Conservation (phyloP, 2,113 vertebrate species). For the Megalops atlanticus region DNA sequence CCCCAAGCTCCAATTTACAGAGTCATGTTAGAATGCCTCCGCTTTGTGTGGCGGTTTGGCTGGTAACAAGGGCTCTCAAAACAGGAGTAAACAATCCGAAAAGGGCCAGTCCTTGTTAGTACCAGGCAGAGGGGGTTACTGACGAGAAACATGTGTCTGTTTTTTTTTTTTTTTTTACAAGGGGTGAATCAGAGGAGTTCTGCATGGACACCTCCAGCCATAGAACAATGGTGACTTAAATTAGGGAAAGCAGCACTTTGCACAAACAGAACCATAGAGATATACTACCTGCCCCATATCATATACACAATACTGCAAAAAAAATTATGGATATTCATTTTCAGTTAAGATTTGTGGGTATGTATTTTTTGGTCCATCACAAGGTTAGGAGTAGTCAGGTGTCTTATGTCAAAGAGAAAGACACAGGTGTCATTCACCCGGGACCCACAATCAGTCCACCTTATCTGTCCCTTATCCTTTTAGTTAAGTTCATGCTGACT, state of each 20-base stretch:
- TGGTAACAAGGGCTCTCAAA: background rate
- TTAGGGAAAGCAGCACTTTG: too few species aligned
- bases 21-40: slow-evolving; percentile 20
- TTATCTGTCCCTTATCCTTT: background rate
- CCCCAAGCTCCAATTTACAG: slow-evolving; percentile 27
- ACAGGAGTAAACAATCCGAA: background rate
- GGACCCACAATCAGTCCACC: background rate
- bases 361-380: too few species aligned
- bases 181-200: background rate
- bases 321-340: too few species aligned
- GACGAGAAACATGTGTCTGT: background rate
- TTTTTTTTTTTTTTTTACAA: too few species aligned
- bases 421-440: too few species aligned
- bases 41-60: slow-evolving; percentile 1
- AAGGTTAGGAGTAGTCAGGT: too few species aligned
- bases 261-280: too few species aligned
- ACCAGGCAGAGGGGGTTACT: background rate
- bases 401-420: too few species aligned
- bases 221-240: too few species aligned
- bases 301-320: too few species aligned
- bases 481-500: slow-evolving; percentile 1
- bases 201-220: too few species aligned
- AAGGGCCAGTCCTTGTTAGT: background rate
- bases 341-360: slow-evolving; percentile 8
- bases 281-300: too few species aligned